phyloP scores from a whole-genome alignment of 2,113 vertebrate species.

The Saccopteryx leptura region DNA sequence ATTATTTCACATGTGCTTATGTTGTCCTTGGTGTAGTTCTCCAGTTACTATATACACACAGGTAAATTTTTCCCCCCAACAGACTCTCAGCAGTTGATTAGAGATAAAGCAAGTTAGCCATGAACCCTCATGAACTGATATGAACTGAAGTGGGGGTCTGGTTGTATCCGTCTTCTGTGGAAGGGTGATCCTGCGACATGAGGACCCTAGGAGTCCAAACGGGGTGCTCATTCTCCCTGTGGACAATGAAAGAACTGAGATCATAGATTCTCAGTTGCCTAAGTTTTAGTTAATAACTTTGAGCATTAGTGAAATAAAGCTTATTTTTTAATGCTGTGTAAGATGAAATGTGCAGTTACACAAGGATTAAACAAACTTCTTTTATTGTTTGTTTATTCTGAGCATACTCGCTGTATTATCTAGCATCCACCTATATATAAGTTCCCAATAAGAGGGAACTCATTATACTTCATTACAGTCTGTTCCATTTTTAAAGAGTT shows the following conservation, averaged over 20 bases:
- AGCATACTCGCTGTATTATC: conserved; percentile 26
- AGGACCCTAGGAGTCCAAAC: background rate
- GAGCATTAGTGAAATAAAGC: background rate
- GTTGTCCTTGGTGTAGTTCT: background rate
- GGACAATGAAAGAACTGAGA: background rate
- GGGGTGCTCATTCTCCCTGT: background rate
- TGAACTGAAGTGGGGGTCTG: background rate
- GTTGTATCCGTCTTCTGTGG: background rate
- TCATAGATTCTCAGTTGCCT: conserved; percentile 23
- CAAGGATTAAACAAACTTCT: conserved; percentile 36
- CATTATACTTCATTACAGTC: conserved; percentile 30
- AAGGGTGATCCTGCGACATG: background rate
- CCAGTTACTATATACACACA: background rate
- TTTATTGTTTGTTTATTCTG: conserved; percentile 61
- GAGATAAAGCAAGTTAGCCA: background rate
- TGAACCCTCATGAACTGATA: background rate
- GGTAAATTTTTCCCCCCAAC: background rate
- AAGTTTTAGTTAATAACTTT: conserved; percentile 38
- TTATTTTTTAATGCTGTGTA: conserved; percentile 27
- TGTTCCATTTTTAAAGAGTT: conserved; percentile 42
- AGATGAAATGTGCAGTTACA: conserved; percentile 56
- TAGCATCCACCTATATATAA: conserved; percentile 6
- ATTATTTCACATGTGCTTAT: background rate
- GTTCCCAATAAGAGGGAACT: conserved; percentile 58
- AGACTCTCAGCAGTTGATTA: background rate